Percentiles rank a stretch among this genome's conserved stretches.
Conservation (phyloP, 37 sponge, comb jelly and placozoan species). For the Oscarella lobularis region DNA sequence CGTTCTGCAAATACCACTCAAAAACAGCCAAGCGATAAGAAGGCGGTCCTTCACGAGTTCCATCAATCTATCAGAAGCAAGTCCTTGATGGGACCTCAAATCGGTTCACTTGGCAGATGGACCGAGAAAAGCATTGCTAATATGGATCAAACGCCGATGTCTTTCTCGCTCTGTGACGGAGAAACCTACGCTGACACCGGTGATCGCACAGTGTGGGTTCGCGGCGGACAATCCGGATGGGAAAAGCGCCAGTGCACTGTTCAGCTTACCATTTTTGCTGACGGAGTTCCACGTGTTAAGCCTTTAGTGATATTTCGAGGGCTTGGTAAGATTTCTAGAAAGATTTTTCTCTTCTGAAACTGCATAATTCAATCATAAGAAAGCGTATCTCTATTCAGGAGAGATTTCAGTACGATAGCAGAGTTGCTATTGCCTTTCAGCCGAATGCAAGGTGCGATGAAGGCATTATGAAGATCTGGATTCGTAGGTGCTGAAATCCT, state of each 20-base stretch:
- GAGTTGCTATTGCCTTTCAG: slow-evolving; percentile 24
- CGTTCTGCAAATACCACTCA: slow-evolving; percentile 15
- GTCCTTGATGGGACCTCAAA: not conserved
- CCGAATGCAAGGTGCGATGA: slow-evolving; percentile 32
- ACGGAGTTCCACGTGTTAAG: too few species aligned
- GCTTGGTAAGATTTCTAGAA: too few species aligned
- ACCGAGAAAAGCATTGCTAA: not conserved
- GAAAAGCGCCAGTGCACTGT: too few species aligned
- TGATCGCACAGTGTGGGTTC: slow-evolving; percentile 24
- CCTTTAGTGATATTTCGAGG: too few species aligned
- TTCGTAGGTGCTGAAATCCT: slow-evolving; percentile 2
- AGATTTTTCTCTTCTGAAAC: too few species aligned
- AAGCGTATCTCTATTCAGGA: slow-evolving; percentile 17
- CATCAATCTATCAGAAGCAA: slow-evolving; percentile 15
- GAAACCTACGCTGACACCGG: slow-evolving; percentile 15
- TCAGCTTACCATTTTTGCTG: too few species aligned
- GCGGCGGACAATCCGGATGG: slow-evolving; percentile 26
- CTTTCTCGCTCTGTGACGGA: slow-evolving; percentile 24
- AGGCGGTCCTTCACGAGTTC: slow-evolving; percentile 18
- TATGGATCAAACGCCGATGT: too few species aligned
- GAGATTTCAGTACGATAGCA: slow-evolving; percentile 7
- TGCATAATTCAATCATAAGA: too few species aligned
- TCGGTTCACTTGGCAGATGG: slow-evolving; percentile 4
- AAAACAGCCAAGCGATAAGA: slow-evolving; percentile 11
- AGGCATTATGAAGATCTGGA: slow-evolving; percentile 19